Percentiles rank a stretch among this genome's conserved stretches.
These are phyloP conservation scores for Carposina sasakii DNA, from an alignment of 1,140 invertebrate genomes.

Conservation along the genomic window DNA sequence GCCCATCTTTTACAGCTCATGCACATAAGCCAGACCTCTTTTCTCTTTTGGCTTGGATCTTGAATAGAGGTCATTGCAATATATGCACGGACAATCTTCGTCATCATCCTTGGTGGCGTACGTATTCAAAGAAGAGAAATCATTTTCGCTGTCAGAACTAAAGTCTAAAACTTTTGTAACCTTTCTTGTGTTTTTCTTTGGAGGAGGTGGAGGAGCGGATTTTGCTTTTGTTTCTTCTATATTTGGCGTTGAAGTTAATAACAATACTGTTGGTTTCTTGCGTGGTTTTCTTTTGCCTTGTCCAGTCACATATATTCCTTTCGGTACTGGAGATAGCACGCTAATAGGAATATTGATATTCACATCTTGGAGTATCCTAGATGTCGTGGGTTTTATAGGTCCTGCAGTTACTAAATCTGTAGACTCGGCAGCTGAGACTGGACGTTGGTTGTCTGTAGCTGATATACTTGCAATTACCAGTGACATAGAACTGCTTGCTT, in stretches of 20 bases:
- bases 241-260: slow-evolving; percentile 11
- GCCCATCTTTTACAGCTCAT: not conserved
- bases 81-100: not conserved
- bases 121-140: too few species aligned
- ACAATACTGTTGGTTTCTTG: not conserved
- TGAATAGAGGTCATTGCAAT: slow-evolving; percentile 2
- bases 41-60: slow-evolving; percentile 7
- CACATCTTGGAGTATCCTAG: too few species aligned
- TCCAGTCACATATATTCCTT: slow-evolving; percentile 2
- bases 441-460: too few species aligned
- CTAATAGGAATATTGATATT: too few species aligned
- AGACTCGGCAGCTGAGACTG: too few species aligned
- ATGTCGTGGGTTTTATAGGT: too few species aligned
- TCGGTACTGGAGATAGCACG: slow-evolving; percentile 10
- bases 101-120: slow-evolving; percentile 9
- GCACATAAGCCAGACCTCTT: slow-evolving; percentile 3
- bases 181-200: slow-evolving; percentile 3
- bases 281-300: slow-evolving; percentile 4
- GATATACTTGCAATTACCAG: too few species aligned
- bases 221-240: slow-evolving; percentile 3
- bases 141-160: too few species aligned
- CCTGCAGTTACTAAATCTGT: too few species aligned
- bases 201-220: not conserved
- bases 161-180: slow-evolving; percentile 1
- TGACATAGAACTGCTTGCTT: too few species aligned